Percentiles rank a stretch among this genome's conserved stretches.
phyloP scores from a whole-genome alignment of 2,113 vertebrate genomes.

The rat (Rattus norvegicus) region GRCr8 NC_086019.1:55244501-55245000 shows the following conservation, averaged over 20 bases:
- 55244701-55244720: fast-evolving
- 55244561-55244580: conserved; percentile 63
- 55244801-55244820: not conserved
- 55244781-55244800: not conserved
- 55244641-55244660: conserved; percentile 82
- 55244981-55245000: no score
- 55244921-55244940: not conserved
- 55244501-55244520: not conserved
- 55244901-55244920: not conserved
- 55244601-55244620: not conserved
- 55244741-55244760: not conserved
- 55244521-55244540: conserved; percentile 64
- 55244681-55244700: conserved; percentile 84
- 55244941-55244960: not conserved
- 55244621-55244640: not conserved
- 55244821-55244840: fast-evolving
- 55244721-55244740: no score
- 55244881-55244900: not conserved
- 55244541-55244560: fast-evolving
- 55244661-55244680: conserved; percentile 81
- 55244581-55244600: conserved; percentile 71
- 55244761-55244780: fast-evolving
- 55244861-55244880: not conserved
- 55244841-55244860: not conserved
- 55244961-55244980: not conserved